Base-by-base conservation (phyloP, 2,888 invertebrate genomes). In the Polydrusus pterygomalis region DNA sequence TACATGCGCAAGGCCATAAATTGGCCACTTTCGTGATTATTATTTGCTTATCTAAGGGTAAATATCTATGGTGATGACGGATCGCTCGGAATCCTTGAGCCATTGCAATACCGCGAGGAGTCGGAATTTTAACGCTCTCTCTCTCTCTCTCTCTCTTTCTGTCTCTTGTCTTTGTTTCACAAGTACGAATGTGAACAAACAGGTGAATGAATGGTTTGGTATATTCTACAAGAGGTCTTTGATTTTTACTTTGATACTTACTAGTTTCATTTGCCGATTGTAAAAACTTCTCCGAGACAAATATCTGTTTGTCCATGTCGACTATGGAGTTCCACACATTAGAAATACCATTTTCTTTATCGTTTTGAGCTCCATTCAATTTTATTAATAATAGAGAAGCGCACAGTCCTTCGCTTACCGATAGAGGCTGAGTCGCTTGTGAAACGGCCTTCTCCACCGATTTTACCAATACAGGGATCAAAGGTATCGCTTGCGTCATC, bases 201-300 rank as follows among this genome's bases (percentile, higher is more conserved):
- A n/a, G n/a, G n/a, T n/a, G n/a, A n/a, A n/a, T n/a, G n/a, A n/a
- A n/a, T n/a, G n/a, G n/a, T n/a, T n/a, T n/a, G n/a, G n/a, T n/a
- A n/a, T n/a, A n/a, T n/a, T n/a, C n/a, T n/a, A n/a, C n/a, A n/a
- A n/a, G n/a, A n/a, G n/a, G n/a, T n/a, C n/a, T n/a, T 25, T 25
- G 5, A 25, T 25, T 25, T 25, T 25, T 25, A 25, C 25, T 25
- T 25, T 3, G 47, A 30, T 20, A 30, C 81, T 81, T 83, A 90
- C 91, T 89, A 81, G 96, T 95, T 79, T 94, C 93, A 13, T 91
- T 87, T 51, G 94, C 93, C 10, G 92, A 89, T 13, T 91, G 85
- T 49, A 97, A 88, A 85, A 94, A 94, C 83, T 96, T 93, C 80
- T 97, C 97, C 67, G 95, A 93, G 58, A 96, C 90, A 85, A 97